phyloP scores from a whole-genome alignment of 2,888 invertebrate genomes.

The Ormyrus thymus region DNA sequence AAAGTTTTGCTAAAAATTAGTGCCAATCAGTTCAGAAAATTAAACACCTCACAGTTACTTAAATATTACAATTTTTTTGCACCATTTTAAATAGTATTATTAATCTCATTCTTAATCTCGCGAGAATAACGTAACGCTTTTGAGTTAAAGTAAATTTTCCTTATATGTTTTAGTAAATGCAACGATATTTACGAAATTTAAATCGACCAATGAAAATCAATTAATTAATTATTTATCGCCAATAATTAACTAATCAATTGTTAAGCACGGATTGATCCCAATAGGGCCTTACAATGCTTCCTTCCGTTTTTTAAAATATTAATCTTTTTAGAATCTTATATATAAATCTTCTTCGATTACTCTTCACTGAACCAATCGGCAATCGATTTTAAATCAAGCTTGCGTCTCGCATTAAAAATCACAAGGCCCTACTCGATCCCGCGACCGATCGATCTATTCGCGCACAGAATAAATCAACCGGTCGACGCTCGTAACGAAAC shows the following conservation, averaged over 20 bases:
- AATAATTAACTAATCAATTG: constrained; percentile 42
- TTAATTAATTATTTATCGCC: constrained; percentile 33
- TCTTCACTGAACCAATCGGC: not conserved
- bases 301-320: not conserved
- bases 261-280: not conserved
- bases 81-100: not conserved
- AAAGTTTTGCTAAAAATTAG: not conserved
- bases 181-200: not conserved
- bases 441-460: constrained; percentile 13
- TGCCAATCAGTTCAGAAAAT: not conserved
- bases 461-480: constrained; percentile 8
- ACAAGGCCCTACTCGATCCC: constrained; percentile 35
- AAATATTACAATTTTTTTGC: not conserved
- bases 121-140: not conserved
- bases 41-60: too few relatives aligned
- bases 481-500: not conserved
- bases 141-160: not conserved
- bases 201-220: not conserved
- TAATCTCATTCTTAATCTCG: constrained; percentile 1
- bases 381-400: not conserved
- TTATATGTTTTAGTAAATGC: not conserved
- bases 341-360: not conserved
- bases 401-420: not conserved
- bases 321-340: not conserved
- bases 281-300: not conserved